Base-by-base conservation (phyloP, 2,888 invertebrate genomes). In the Salticus scenicus region DNA sequence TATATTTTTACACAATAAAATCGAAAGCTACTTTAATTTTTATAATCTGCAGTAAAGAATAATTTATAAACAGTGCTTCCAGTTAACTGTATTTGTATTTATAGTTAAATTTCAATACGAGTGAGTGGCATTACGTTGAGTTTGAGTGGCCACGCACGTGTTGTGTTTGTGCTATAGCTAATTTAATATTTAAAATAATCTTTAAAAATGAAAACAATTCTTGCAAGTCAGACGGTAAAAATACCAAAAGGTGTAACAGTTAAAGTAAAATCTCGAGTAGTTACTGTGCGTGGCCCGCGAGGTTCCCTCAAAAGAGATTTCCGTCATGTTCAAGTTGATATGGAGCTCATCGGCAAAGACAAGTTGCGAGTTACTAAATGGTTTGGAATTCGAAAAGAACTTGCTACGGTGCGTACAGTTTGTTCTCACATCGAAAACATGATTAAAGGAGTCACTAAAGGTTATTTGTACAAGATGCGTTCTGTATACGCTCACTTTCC, bases 401-500 rank as follows among this genome's bases (percentile, higher is more conserved):
- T 99, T 88, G 99, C 99, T 88, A 97, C 99, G 88, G 99, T 99
- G 67, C 94, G 98, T 90, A 99, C 99, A 64, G 98, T 99, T 10
- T 99, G 98, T 93, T 98, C 98, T 89, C 99, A 99, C 92, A 98
- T 99, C 91, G 96, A 97, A 92, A 99, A 99, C 92, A 98, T 99
- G 98, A 95, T 99, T 90, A 99, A 98, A 93, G 98, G 96, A 93
- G 94, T 94, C 10, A 93, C 93, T 4, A 92, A 92, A 93, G 99
- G 99, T 88, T 99, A 96, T 93, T 95, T 96, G 91, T 99, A 99
- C 93, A 99, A 99, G 93, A 99, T 99, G 99, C 94, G 99, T 91
- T 97, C 98, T 79, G 99, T 99, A 90, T 99, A 99, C 91, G 99
- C 99, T 92, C 99, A 99, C 93, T 99, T 99, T 93, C 99, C 99